These are phyloP conservation scores for Thinocorus orbignyianus DNA, from an alignment of 2,113 vertebrate species.

Conservation along the genomic window DNA sequence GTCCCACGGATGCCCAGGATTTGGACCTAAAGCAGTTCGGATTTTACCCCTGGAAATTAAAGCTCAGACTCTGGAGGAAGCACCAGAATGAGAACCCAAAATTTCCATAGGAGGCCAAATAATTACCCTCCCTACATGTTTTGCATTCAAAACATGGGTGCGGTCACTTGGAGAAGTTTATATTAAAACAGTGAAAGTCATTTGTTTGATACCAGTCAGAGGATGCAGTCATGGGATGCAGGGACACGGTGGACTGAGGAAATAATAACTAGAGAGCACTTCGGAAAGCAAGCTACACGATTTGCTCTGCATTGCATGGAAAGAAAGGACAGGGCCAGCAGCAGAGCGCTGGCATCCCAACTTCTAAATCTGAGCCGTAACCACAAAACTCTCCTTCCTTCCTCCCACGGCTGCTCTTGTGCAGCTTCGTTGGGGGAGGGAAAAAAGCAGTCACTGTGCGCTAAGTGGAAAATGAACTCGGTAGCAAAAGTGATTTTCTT, in stretches of 20 bases:
- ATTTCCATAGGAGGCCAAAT: not conserved
- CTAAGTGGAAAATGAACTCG: constrained; percentile 30
- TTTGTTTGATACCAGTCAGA: not conserved
- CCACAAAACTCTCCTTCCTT: constrained; percentile 42
- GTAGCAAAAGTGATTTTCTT: constrained; percentile 6
- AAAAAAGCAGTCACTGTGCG: not conserved
- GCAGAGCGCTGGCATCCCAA: not conserved
- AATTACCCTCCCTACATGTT: not conserved
- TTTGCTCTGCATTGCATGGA: not conserved
- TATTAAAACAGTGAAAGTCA: not conserved
- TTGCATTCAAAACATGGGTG: not conserved
- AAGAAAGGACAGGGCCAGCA: not conserved
- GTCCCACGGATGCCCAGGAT: not conserved
- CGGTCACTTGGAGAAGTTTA: not conserved
- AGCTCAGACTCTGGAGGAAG: not conserved
- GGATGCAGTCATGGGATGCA: not conserved
- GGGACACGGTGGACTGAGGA: not conserved
- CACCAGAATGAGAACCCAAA: not conserved
- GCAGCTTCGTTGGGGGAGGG: not conserved
- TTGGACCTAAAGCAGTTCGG: not conserved
- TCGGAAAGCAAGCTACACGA: not conserved
- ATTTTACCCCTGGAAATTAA: not conserved
- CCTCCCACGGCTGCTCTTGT: not conserved
- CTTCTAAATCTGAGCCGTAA: not conserved
- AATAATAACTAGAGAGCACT: not conserved